These are phyloP conservation scores for Pseudocheirus occidentalis DNA, from an alignment of 2,797 vertebrate species.

Conservation along the genomic window DNA sequence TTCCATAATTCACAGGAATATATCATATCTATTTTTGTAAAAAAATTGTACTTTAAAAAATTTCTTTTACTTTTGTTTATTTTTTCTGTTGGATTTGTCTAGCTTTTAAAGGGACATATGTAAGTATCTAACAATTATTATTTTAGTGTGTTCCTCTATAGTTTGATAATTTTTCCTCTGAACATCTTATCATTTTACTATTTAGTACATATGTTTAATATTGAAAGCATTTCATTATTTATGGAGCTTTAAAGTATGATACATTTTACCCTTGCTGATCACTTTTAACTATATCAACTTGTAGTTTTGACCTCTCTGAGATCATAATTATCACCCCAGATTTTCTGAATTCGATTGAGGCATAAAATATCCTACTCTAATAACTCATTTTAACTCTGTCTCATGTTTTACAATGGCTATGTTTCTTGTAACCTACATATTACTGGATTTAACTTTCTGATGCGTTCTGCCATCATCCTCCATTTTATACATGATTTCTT, in stretches of 20 bases:
- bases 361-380: not conserved
- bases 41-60: not conserved
- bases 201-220: not conserved
- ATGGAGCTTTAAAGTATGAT: not conserved
- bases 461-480: not conserved
- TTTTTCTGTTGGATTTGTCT: not conserved
- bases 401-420: not conserved
- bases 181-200: not conserved
- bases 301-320: not conserved
- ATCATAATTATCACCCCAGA: not conserved
- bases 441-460: not conserved
- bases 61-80: not conserved
- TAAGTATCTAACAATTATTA: not conserved
- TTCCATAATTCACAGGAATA: not conserved
- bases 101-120: not conserved
- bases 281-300: not conserved
- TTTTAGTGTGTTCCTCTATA: not conserved
- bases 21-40: not conserved
- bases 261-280: not conserved
- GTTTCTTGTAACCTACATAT: not conserved
- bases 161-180: not conserved
- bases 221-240: not conserved
- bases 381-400: not conserved
- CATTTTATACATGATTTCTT: not conserved
- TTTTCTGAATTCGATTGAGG: not conserved